Evolutionary conservation across 2,113 vertebrate species (phyloP).

Genomic region (Campylomormyrus numenius): DNA sequence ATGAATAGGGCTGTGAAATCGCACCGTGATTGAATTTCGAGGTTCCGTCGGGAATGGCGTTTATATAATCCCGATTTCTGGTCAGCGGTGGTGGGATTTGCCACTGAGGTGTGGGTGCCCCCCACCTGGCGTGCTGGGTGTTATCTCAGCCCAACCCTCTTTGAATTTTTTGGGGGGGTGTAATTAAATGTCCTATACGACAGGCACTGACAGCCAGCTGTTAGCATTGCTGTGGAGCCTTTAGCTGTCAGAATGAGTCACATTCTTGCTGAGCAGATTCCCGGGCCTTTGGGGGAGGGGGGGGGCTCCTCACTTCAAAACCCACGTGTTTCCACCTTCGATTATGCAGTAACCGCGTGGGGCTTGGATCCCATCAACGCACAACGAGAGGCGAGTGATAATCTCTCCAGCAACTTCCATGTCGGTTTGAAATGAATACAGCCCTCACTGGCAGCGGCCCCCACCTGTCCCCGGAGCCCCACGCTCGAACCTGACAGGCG

Average conservation of each 20-base stretch:
- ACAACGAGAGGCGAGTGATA: neutral
- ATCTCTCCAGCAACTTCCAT: neutral
- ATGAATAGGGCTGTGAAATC: neutral
- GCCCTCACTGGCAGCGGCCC: neutral
- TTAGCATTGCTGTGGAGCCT: conserved; percentile 26
- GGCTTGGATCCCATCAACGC: neutral
- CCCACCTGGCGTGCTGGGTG: conserved; percentile 29
- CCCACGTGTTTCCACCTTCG: neutral
- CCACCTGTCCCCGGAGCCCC: conserved; percentile 1
- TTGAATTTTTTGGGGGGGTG: conserved; percentile 36
- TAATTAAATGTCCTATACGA: conserved; percentile 42
- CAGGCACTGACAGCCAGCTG: conserved; percentile 29
- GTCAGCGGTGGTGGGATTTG: neutral
- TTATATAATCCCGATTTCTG: neutral
- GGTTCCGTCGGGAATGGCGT: neutral
- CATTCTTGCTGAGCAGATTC: conserved; percentile 12
- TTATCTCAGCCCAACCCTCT: conserved; percentile 37
- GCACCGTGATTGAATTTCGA: neutral
- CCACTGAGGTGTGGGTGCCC: neutral
- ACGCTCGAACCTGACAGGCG: conserved; percentile 21
- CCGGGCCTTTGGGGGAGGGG: neutral
- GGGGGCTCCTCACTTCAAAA: neutral
- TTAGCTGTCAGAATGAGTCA: conserved; percentile 35
- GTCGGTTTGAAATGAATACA: neutral
- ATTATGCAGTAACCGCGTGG: neutral